Evolutionary conservation across 1,140 invertebrate genomes (phyloP).

Genomic region (Temnothorax longispinosus): DNA sequence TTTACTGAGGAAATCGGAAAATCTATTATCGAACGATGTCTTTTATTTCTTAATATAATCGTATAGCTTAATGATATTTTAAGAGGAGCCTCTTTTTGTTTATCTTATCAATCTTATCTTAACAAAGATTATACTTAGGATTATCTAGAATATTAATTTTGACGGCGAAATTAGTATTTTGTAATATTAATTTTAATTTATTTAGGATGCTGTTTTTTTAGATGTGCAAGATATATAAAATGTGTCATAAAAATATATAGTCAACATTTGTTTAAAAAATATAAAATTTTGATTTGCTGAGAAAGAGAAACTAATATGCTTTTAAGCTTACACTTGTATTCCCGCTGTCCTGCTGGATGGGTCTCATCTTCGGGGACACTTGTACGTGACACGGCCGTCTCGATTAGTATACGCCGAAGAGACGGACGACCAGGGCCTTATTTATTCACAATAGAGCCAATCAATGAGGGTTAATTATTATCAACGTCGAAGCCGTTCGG

Average conservation of each 20-base stretch:
- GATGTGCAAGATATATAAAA: background rate
- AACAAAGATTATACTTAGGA: background rate
- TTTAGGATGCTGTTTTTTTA: background rate
- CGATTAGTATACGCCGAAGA: slow-evolving; percentile 30
- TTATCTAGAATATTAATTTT: background rate
- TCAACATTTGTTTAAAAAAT: background rate
- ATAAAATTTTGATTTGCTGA: slow-evolving; percentile 11
- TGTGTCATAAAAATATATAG: background rate
- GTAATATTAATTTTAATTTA: background rate
- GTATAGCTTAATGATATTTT: background rate
- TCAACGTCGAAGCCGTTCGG: slow-evolving; percentile 43
- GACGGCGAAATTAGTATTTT: background rate
- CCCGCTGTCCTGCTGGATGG: slow-evolving; percentile 25
- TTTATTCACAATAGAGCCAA: slow-evolving; percentile 69
- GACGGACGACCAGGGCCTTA: slow-evolving; percentile 33
- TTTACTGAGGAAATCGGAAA: background rate
- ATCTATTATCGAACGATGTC: background rate
- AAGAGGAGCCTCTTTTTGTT: background rate
- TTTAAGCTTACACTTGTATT: slow-evolving; percentile 9
- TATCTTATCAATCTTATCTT: background rate
- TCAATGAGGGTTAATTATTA: slow-evolving; percentile 67
- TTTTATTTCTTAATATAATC: background rate
- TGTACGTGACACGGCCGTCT: slow-evolving; percentile 4
- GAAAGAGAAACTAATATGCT: background rate
- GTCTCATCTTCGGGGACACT: slow-evolving; percentile 1